phyloP scores from a whole-genome alignment of 2,888 invertebrate species.

The Drosophila testacea region DNA sequence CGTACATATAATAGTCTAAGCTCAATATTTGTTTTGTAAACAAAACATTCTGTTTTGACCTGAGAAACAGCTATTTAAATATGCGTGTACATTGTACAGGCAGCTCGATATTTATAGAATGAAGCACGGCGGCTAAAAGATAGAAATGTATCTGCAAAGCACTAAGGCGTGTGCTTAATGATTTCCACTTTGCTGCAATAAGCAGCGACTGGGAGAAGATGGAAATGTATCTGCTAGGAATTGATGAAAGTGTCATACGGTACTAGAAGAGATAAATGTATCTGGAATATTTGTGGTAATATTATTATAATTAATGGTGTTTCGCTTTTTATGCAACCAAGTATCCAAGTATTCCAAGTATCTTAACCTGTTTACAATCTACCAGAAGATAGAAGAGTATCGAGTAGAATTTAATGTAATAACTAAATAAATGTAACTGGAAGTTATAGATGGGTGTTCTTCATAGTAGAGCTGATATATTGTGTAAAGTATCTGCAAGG shows the following conservation, averaged over 20 bases:
- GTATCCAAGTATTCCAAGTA: too few species aligned
- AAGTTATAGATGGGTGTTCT: too few species aligned
- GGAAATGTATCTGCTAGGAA: slow-evolving; percentile 2
- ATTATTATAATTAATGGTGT: too few species aligned
- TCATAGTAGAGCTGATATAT: too few species aligned
- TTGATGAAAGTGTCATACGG: neutral
- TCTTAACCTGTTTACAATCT: too few species aligned
- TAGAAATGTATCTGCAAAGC: slow-evolving; percentile 12
- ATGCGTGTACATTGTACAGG: slow-evolving; percentile 24
- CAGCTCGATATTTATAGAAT: slow-evolving; percentile 61
- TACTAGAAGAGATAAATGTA: neutral
- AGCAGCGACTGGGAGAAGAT: neutral
- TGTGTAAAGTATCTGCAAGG: too few species aligned
- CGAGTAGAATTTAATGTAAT: too few species aligned
- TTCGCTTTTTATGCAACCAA: too few species aligned
- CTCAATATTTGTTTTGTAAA: slow-evolving; percentile 28
- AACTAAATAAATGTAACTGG: too few species aligned
- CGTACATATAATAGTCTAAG: slow-evolving; percentile 1
- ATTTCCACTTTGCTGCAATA: neutral
- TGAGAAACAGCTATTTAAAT: slow-evolving; percentile 62
- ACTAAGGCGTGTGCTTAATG: neutral
- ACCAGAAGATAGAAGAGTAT: too few species aligned
- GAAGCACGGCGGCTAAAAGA: neutral
- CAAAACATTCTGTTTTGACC: slow-evolving; percentile 14
- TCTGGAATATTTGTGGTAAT: neutral